A percentile compares a stretch with the other conserved stretches of the same genome.
Conservation (phyloP, 1,140 invertebrate genomes). For the Dreissena polymorpha region DNA sequence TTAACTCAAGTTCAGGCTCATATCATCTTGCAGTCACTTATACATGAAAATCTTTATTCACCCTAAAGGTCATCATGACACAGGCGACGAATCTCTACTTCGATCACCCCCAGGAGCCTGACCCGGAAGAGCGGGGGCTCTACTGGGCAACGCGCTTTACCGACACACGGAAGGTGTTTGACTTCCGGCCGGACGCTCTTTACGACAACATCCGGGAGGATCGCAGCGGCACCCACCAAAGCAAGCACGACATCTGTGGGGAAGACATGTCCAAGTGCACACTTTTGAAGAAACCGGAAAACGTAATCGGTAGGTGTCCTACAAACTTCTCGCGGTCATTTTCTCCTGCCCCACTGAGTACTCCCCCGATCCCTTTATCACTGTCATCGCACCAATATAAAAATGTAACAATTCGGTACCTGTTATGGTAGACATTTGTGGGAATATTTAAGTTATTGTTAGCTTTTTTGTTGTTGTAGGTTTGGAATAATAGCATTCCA, state of each 20-base stretch:
- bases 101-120: slow-evolving; percentile 67
- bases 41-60: not conserved
- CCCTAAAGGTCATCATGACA: slow-evolving; percentile 62
- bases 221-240: slow-evolving; percentile 21
- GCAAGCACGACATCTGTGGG: slow-evolving; percentile 39
- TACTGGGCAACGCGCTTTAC: slow-evolving; percentile 63
- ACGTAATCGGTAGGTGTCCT: slow-evolving; percentile 52
- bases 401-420: too few species aligned
- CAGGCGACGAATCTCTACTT: slow-evolving; percentile 67
- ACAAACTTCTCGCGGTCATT: too few species aligned
- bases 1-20: too few species aligned
- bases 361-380: too few species aligned
- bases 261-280: slow-evolving; percentile 44
- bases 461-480: too few species aligned
- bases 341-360: too few species aligned
- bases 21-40: too few species aligned
- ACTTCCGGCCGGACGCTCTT: slow-evolving; percentile 54
- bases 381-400: too few species aligned
- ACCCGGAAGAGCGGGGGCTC: slow-evolving; percentile 64
- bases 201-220: slow-evolving; percentile 52
- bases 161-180: slow-evolving; percentile 54
- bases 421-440: too few species aligned
- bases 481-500: too few species aligned
- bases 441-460: too few species aligned
- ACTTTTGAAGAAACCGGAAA: slow-evolving; percentile 51